These are phyloP conservation scores for Temnothorax unifasciatus DNA, from an alignment of 2,888 invertebrate species.

Conservation along the genomic window DNA sequence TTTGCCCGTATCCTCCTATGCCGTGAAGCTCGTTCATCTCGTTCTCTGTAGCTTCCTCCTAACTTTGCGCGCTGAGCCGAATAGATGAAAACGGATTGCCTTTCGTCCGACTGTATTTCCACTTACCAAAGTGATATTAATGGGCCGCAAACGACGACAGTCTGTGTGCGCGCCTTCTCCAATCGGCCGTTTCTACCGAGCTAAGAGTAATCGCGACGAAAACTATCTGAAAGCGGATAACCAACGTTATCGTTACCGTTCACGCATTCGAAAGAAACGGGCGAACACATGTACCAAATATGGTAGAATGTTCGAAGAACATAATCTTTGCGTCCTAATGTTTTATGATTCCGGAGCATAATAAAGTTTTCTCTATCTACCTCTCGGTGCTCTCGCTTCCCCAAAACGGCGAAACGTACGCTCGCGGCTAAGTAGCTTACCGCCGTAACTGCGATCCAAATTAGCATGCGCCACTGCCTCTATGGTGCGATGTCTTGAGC, in stretches of 20 bases:
- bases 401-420: slow-evolving; percentile 36
- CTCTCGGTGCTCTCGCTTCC: neutral
- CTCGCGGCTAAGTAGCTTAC: slow-evolving; percentile 55
- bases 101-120: slow-evolving; percentile 73
- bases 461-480: slow-evolving; percentile 44
- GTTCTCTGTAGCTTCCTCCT: slow-evolving; percentile 49
- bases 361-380: slow-evolving; percentile 40
- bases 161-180: slow-evolving; percentile 40
- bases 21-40: slow-evolving; percentile 63
- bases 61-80: slow-evolving; percentile 62
- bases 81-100: slow-evolving; percentile 78
- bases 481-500: slow-evolving; percentile 38
- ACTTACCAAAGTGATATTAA: slow-evolving; percentile 79
- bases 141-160: slow-evolving; percentile 74
- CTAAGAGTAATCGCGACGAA: slow-evolving; percentile 55
- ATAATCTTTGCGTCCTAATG: slow-evolving; percentile 15
- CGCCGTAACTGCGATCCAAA: slow-evolving; percentile 48
- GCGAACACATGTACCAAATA: neutral
- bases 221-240: slow-evolving; percentile 60
- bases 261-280: slow-evolving; percentile 27
- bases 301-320: neutral
- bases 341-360: neutral
- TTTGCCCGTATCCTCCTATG: slow-evolving; percentile 50
- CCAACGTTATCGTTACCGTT: slow-evolving; percentile 64
- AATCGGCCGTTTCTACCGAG: slow-evolving; percentile 40